phyloP scores from a whole-genome alignment of 2,113 vertebrate species.

The Pithys albifrons region DNA sequence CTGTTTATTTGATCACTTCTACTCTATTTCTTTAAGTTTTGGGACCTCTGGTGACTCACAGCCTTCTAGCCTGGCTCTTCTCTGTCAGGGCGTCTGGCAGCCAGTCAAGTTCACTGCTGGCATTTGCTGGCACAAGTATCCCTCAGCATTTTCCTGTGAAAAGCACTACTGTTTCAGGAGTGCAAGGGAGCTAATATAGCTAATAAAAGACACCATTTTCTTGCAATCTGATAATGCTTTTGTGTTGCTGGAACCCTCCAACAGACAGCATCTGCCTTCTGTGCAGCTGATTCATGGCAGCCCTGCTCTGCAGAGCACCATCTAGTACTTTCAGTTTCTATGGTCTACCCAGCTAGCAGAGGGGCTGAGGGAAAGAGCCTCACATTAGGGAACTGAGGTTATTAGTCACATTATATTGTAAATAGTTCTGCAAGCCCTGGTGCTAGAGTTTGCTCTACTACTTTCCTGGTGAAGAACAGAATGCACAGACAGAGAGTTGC shows the following conservation, averaged over 20 bases:
- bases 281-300: background rate
- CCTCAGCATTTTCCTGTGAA: background rate
- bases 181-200: accelerated
- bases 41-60: background rate
- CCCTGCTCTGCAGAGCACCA: background rate
- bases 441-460: background rate
- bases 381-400: background rate
- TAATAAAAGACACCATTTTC: background rate
- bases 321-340: background rate
- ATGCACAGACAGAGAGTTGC: background rate
- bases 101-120: background rate
- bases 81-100: background rate
- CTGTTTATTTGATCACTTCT: background rate
- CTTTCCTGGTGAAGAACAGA: background rate
- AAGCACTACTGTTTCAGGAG: background rate
- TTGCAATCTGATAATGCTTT: background rate
- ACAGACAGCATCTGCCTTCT: background rate
- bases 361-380: background rate
- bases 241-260: background rate
- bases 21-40: background rate
- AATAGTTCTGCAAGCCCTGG: background rate
- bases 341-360: background rate
- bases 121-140: background rate
- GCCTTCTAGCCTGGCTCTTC: background rate
- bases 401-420: background rate